Conservation (phyloP, 2,113 vertebrate genomes). For the Coptodon rendalli region DNA sequence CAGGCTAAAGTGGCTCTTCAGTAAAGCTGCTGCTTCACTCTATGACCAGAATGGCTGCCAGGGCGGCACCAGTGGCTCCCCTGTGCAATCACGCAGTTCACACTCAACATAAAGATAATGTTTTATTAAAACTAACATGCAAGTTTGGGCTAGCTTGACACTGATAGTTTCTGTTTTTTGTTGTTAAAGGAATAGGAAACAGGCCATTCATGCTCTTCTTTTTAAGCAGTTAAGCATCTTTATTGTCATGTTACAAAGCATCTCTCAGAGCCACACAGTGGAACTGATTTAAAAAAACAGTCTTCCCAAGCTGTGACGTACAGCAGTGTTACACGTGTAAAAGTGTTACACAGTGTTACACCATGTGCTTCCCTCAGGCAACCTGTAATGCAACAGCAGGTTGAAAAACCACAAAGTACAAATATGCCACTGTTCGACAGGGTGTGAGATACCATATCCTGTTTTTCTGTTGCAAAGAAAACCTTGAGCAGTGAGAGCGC, state of each 20-base stretch:
- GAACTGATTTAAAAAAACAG: background rate
- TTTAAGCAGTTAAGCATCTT: background rate
- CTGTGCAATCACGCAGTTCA: rapidly evolving
- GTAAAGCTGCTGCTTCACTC: background rate
- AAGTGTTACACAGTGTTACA: background rate
- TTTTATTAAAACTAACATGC: background rate
- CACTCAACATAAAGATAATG: background rate
- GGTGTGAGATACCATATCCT: conserved; percentile 51
- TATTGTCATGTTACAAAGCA: background rate
- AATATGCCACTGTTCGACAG: background rate
- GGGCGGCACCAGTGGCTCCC: background rate
- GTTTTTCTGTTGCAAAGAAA: conserved; percentile 44
- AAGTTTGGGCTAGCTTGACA: background rate
- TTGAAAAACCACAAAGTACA: conserved; percentile 30
- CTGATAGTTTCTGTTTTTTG: background rate
- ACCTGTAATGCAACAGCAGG: conserved; percentile 11
- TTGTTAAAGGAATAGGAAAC: rapidly evolving
- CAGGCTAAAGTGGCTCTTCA: background rate
- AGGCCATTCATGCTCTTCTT: background rate
- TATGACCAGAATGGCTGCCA: background rate
- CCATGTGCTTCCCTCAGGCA: background rate
- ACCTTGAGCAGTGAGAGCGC: background rate
- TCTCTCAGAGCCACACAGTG: background rate
- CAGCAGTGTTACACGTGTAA: background rate
- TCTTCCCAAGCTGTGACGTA: background rate